Conservation (phyloP, 2,113 vertebrate species). For the Chaetodon trifascialis region DNA sequence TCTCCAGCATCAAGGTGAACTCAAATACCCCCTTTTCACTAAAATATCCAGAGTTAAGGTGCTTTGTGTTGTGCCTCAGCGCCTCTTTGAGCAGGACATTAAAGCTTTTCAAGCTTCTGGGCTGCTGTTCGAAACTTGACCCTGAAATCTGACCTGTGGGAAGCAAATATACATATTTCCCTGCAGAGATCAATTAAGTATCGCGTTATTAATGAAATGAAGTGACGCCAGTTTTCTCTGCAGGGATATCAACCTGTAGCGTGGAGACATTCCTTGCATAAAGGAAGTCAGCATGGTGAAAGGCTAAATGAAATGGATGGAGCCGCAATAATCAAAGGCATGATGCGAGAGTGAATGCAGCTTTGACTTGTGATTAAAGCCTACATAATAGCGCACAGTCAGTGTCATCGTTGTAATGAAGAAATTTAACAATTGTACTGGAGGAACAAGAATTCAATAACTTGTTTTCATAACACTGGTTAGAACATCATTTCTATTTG, state of each 20-base stretch:
- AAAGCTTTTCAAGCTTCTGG: constrained; percentile 9
- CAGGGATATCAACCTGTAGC: background rate
- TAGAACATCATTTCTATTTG: background rate
- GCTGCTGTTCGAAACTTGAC: constrained; percentile 17
- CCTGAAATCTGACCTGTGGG: constrained; percentile 39
- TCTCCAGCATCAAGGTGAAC: constrained; percentile 7
- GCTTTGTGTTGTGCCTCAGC: background rate
- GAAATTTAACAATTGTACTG: background rate
- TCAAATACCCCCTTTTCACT: background rate
- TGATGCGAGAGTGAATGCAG: background rate
- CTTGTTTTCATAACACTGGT: background rate
- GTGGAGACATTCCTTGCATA: background rate
- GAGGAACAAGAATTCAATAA: background rate
- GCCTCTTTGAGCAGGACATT: constrained; percentile 13
- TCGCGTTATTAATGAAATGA: constrained; percentile 11
- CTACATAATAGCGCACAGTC: background rate
- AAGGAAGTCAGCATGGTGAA: background rate
- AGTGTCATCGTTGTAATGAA: background rate
- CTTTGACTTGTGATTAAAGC: constrained; percentile 2
- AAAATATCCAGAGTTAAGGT: background rate
- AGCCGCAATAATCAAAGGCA: constrained; percentile 1
- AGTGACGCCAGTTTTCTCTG: constrained; percentile 14
- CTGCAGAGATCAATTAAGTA: constrained; percentile 36
- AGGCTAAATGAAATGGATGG: constrained; percentile 12
- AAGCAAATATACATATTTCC: constrained; percentile 26